Percentiles rank a stretch among this genome's conserved stretches.
These are phyloP conservation scores for Plemyria rubiginata DNA, from an alignment of 2,888 invertebrate species.

Conservation along the genomic window DNA sequence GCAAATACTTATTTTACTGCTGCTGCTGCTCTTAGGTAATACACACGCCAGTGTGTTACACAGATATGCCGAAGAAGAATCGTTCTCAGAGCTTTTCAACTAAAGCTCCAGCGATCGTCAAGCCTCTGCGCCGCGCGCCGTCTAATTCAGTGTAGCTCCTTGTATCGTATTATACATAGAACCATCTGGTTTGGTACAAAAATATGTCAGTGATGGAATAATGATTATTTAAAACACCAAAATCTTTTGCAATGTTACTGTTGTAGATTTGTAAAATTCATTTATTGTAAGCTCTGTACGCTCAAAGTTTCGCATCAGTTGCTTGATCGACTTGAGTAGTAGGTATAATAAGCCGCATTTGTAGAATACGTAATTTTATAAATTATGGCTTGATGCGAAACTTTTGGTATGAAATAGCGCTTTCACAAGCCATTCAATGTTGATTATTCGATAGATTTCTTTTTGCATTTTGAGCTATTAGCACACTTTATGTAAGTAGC, in stretches of 20 bases:
- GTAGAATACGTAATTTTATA: conserved; percentile 18
- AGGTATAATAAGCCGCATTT: conserved; percentile 20
- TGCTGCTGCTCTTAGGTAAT: too few relatives aligned
- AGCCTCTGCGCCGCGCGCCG: neutral
- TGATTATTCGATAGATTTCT: conserved; percentile 1
- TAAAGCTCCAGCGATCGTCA: neutral
- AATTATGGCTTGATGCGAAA: conserved; percentile 20
- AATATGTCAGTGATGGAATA: conserved; percentile 35
- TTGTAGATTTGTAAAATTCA: conserved; percentile 61
- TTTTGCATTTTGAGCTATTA: neutral
- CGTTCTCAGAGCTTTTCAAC: neutral
- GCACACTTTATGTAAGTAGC: neutral
- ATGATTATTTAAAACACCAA: conserved; percentile 41
- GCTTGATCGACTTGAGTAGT: conserved; percentile 20
- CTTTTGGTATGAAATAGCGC: conserved; percentile 14
- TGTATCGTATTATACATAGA: conserved; percentile 5
- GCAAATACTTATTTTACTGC: too few relatives aligned
- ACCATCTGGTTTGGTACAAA: conserved; percentile 28
- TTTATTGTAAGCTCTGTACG: conserved; percentile 38
- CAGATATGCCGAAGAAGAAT: too few relatives aligned
- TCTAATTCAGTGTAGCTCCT: neutral
- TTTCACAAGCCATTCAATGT: neutral
- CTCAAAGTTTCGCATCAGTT: conserved; percentile 35
- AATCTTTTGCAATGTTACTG: conserved; percentile 25
- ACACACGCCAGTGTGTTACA: neutral